Conservation (phyloP, 64 coral and sea anemone genomes). For the Pocillopora damicornis region DNA sequence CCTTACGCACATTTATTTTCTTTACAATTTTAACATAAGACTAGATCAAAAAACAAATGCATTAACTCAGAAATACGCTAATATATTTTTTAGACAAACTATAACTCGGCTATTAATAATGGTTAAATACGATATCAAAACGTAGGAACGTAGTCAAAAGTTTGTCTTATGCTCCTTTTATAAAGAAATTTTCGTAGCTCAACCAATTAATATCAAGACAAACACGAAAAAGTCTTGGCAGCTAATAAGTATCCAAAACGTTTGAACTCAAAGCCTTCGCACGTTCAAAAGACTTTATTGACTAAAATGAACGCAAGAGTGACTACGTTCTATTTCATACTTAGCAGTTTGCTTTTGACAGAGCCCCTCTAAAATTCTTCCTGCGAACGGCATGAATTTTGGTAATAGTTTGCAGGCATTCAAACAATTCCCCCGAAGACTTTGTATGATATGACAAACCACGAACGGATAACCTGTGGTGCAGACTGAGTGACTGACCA, state of each 20-base stretch:
- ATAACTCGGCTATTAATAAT: no score
- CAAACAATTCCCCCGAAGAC: not conserved
- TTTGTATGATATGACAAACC: not conserved
- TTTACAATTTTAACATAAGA: no score
- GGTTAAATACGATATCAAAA: no score
- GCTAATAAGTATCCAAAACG: not conserved
- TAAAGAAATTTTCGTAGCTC: no score
- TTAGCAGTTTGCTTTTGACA: not conserved
- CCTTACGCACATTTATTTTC: no score
- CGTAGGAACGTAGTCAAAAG: no score
- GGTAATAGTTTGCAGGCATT: not conserved
- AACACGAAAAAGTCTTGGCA: no score
- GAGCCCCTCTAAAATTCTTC: not conserved
- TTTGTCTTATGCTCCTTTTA: no score
- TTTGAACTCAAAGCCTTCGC: not conserved
- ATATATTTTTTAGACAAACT: no score
- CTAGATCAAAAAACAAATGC: no score
- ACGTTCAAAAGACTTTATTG: not conserved
- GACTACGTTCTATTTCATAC: not conserved
- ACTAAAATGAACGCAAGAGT: not conserved
- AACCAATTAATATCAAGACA: no score
- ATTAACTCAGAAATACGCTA: no score
- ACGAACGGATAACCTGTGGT: constrained; percentile 1
- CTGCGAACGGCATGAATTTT: not conserved
- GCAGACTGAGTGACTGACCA: not conserved